Conservation (phyloP, 2,888 invertebrate genomes). For the Agrotis ipsilon region DNA sequence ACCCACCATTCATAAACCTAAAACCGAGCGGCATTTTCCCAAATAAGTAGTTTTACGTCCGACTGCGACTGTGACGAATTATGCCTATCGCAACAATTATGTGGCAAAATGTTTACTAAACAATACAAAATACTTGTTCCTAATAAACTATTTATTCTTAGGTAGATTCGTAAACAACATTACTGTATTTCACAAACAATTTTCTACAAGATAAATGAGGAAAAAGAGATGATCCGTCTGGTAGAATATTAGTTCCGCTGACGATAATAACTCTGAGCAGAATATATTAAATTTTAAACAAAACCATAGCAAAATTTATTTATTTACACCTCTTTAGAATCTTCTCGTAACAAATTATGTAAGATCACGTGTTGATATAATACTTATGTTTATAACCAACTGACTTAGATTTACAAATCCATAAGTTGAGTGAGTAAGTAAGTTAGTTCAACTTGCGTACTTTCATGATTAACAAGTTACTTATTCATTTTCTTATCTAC, state of each 20-base stretch:
- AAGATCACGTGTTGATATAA: too few species aligned
- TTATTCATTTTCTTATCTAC: too few species aligned
- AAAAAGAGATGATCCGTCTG: constrained; percentile 2
- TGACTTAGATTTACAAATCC: too few species aligned
- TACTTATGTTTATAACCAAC: too few species aligned
- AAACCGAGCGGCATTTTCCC: neutral
- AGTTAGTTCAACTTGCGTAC: too few species aligned
- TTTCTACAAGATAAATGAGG: neutral
- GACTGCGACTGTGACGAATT: neutral
- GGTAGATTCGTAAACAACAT: neutral
- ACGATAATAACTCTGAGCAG: neutral
- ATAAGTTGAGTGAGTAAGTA: too few species aligned
- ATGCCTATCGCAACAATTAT: neutral
- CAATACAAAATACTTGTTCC: neutral
- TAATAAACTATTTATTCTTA: neutral
- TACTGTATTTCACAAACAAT: neutral
- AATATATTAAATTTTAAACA: neutral
- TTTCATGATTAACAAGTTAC: too few species aligned
- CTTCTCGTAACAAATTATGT: too few species aligned
- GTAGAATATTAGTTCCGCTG: neutral
- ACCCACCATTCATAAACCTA: neutral
- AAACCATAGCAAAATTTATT: constrained; percentile 4
- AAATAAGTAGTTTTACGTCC: too few species aligned
- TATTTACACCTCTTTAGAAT: neutral
- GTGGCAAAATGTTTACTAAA: neutral